Evolutionary conservation across 1,140 invertebrate species (phyloP), one percentile per base, ranked within the genome.

Genomic region (Calycopis cecrops): DNA sequence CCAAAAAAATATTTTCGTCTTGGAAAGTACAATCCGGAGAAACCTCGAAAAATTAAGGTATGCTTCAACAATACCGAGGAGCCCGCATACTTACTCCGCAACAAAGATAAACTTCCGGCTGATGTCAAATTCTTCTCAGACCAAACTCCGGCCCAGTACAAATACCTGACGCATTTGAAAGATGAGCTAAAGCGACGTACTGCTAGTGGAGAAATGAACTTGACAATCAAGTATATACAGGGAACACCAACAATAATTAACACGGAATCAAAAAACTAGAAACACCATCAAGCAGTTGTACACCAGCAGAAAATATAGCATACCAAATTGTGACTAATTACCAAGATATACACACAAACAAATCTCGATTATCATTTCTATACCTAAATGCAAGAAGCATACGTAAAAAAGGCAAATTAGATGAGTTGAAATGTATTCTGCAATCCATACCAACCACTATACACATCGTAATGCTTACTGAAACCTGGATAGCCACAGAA

Each of bases 181-280:
- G 4, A 17, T 7, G 14, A 44, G 8, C 12, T 44, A 9, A 44
- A 44, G 1, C 16, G 17, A 16, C 14, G 18, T 10, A 18, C 9
- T 47, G 21, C 17, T 47, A 47, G 21, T 4, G 17, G 44, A 16
- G 14, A 47, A 18, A 47, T 7, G 11, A 47, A 18, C n/a, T 8
- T 47, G 21, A 47, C 44, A 47, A 47, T 47, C 0, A 47, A 47
- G 16, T 47, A 18, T 47, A 18, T 47, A 21, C 17, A 47, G 8
- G 14, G 44, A 16, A 18, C 21, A 4, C 16, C 44, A 7, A 47
- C 17, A 16, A 47, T 47, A 18, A 3, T 47, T 21, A 4, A 18
- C 11, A 47, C 12, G 1, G 21, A 18, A 18, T 47, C 50, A 52
- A 38, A 52, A 38, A 52, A 52, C 50, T 38, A 44, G 14, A 18